Base-by-base conservation (phyloP, 1,140 invertebrate genomes). In the Heliconius hewitsoni region DNA sequence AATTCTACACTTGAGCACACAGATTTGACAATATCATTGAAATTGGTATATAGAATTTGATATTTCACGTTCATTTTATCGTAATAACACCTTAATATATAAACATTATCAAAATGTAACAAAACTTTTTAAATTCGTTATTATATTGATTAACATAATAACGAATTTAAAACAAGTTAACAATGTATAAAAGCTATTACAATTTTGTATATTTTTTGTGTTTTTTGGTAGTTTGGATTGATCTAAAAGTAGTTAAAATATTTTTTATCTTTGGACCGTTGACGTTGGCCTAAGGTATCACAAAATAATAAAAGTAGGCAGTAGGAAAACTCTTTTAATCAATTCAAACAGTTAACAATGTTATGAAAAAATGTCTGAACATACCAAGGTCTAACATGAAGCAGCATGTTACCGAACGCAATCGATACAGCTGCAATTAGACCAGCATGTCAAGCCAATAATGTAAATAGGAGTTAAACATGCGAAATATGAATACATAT, bases 1-100 rank as follows among this genome's bases (percentile, higher is more conserved):
- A 77, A 82, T 70, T 71, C 71, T 60, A 82, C 70, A 82, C 72
- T 75, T 50, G 60, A 76, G 66, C 39, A 76, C 19, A 70, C 37
- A 75, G 60, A 66, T 66, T 66, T 66, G 27, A 66, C 60, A 66
- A 66, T 27, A 23, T 66, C 23, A 66, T 66, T 66, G 23, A 66
- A 30, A 66, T 27, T 66, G 60, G 30, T 66, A 60, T 60, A 11
- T 46, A 46, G 42, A 46, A 46, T 46, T 46, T 46, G 42, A 46
- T 46, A 1, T 46, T 46, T 46, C 16, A 11, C 39, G 39, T 42
- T 42, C 1, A 9, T 42, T 42, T 11, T 42, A 42, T 42, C 9
- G 39, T 46, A 4, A 16, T 46, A 46, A 46, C 42, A 6, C 34
- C 34, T 6, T 0, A 37, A 37, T 6, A 37, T 37, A 37, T 37